phyloP scores from a whole-genome alignment of 2,888 invertebrate genomes.

The Philonicus albiceps region DNA sequence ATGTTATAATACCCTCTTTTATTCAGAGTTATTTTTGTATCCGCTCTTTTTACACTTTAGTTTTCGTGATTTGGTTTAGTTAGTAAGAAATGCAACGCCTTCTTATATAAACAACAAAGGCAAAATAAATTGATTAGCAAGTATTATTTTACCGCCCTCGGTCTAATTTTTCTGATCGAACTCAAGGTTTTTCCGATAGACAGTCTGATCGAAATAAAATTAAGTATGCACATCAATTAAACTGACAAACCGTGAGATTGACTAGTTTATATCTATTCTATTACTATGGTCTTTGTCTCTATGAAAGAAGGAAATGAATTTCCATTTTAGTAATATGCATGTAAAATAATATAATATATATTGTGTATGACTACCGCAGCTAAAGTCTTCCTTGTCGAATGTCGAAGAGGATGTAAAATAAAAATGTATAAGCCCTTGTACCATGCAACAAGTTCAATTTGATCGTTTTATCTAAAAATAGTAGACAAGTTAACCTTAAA shows the following conservation, averaged over 20 bases:
- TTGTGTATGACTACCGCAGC: background rate
- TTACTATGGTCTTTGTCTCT: too few relatives aligned
- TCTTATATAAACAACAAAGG: background rate
- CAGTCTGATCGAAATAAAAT: background rate
- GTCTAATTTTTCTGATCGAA: background rate
- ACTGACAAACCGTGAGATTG: background rate
- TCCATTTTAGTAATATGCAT: background rate
- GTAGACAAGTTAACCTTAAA: background rate
- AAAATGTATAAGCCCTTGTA: background rate
- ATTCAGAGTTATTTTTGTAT: too few relatives aligned
- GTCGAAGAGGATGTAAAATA: background rate
- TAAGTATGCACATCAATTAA: background rate
- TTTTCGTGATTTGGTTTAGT: too few relatives aligned
- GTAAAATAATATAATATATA: background rate
- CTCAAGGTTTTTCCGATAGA: background rate
- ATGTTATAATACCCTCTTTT: too few relatives aligned
- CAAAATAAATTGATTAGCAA: background rate
- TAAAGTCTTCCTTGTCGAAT: background rate
- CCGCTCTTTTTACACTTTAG: too few relatives aligned
- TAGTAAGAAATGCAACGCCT: background rate
- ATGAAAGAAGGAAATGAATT: background rate
- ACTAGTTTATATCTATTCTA: background rate
- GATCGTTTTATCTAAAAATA: background rate
- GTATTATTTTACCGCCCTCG: background rate
- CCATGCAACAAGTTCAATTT: background rate